Conservation (phyloP, 1,140 invertebrate genomes). For the Sycophila sp. region DNA sequence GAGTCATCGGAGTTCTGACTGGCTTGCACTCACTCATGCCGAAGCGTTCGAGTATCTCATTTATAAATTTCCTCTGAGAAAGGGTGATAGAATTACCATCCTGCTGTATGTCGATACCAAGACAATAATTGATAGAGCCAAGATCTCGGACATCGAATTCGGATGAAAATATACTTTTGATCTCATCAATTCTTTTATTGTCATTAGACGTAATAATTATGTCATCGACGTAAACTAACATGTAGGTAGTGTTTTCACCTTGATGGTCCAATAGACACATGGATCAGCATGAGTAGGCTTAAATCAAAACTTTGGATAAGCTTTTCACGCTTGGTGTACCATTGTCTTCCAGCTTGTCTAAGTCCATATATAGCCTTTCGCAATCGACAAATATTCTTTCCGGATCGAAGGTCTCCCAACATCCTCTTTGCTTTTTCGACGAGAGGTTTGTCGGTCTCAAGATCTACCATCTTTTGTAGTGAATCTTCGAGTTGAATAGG, state of each 20-base stretch:
- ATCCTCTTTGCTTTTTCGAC: background rate
- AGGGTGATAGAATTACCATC: background rate
- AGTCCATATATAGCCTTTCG: background rate
- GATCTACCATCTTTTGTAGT: background rate
- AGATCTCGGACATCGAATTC: background rate
- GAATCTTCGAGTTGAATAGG: background rate
- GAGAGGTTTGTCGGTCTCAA: background rate
- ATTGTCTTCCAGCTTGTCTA: background rate
- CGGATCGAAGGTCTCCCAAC: background rate
- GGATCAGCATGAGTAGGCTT: background rate
- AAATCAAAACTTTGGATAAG: background rate
- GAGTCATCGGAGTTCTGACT: conserved; percentile 38
- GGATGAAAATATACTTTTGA: background rate
- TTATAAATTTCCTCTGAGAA: conserved; percentile 38
- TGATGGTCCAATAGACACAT: background rate
- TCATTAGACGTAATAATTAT: background rate
- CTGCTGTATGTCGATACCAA: background rate
- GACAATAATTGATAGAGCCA: background rate
- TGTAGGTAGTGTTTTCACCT: background rate
- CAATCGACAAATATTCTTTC: background rate
- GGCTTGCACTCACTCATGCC: conserved; percentile 44
- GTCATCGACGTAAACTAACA: background rate
- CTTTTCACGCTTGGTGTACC: background rate
- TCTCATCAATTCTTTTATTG: background rate
- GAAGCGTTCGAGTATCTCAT: conserved; percentile 38